Evolutionary conservation across 53 echinoderm and acorn worm species (phyloP).

Genomic region (Paracentrotus lividus): DNA sequence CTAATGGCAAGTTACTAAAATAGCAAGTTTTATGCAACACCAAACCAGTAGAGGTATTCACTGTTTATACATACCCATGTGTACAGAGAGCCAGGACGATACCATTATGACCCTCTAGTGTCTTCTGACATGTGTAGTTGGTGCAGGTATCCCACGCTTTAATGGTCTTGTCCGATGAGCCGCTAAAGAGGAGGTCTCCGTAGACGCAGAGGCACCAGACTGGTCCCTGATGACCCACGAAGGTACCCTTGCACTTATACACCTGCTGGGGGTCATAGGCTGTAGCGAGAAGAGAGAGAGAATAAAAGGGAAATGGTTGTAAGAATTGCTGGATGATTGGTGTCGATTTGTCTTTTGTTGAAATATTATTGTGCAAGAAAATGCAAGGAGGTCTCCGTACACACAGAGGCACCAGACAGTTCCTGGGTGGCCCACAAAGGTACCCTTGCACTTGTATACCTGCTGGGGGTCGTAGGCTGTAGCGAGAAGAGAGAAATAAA

Average conservation of each 20-base stretch:
- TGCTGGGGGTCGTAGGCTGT: conserved; percentile 98
- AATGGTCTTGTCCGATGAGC: conserved; percentile 97
- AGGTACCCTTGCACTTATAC: conserved; percentile 98
- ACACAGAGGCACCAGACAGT: conserved; percentile 99
- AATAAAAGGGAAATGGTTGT: conserved; percentile 71
- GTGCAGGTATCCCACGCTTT: conserved; percentile 99
- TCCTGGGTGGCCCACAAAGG: conserved; percentile 99
- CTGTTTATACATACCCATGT: conserved; percentile 82
- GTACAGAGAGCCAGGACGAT: conserved; percentile 97
- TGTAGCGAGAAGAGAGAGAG: conserved; percentile 32
- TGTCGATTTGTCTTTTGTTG: too few species aligned
- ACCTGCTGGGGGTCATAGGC: conserved; percentile 98
- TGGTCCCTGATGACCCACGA: conserved; percentile 99
- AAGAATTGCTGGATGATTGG: not conserved
- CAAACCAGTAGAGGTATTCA: not conserved
- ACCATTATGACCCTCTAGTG: conserved; percentile 97
- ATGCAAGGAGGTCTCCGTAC: conserved; percentile 93
- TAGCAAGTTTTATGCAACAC: too few species aligned
- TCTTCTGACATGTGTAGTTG: conserved; percentile 99
- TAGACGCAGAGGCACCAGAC: conserved; percentile 99
- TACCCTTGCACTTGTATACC: conserved; percentile 98
- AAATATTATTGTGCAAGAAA: too few species aligned
- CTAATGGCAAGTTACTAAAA: too few species aligned
- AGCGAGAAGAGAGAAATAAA: not conserved
- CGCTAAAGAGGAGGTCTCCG: conserved; percentile 97